Evolutionary conservation across 2,797 vertebrate species (phyloP).

Genomic region (Brachyrhaphis roseni): DNA sequence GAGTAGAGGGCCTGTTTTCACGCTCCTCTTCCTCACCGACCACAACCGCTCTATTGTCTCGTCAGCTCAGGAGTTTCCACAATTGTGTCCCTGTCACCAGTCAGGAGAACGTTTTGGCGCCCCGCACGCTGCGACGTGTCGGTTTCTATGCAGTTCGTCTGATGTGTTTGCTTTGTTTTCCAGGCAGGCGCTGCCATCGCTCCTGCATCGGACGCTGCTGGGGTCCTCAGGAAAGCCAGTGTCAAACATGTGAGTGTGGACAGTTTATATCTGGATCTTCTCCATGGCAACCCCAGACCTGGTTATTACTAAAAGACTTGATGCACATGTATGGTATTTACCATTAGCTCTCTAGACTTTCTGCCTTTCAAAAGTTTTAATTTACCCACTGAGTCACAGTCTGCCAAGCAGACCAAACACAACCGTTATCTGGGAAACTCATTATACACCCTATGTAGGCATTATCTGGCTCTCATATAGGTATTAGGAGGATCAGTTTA

Average conservation of each 20-base stretch:
- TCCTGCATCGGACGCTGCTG: constrained; percentile 95
- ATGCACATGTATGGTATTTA: background rate
- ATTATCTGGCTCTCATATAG: background rate
- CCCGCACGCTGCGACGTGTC: background rate
- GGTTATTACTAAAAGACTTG: background rate
- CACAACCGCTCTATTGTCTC: constrained; percentile 44
- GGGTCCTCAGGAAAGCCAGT: constrained; percentile 93
- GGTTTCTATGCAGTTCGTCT: constrained; percentile 22
- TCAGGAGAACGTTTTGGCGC: constrained; percentile 11
- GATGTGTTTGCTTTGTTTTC: constrained; percentile 32
- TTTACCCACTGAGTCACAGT: background rate
- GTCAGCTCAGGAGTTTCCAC: constrained; percentile 43
- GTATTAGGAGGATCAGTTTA: background rate
- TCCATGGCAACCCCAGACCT: background rate
- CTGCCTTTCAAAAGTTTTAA: background rate
- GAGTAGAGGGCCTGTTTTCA: constrained; percentile 56
- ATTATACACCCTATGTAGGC: background rate
- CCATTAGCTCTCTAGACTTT: background rate
- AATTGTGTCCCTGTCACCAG: constrained; percentile 46
- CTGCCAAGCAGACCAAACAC: background rate
- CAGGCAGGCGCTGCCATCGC: constrained; percentile 93
- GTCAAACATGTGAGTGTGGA: constrained; percentile 91
- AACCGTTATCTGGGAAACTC: background rate
- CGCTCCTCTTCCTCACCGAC: constrained; percentile 29
- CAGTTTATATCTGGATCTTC: background rate